These are phyloP conservation scores for Glaucidium brasilianum DNA, from an alignment of 2,113 vertebrate species.

Conservation along the genomic window DNA sequence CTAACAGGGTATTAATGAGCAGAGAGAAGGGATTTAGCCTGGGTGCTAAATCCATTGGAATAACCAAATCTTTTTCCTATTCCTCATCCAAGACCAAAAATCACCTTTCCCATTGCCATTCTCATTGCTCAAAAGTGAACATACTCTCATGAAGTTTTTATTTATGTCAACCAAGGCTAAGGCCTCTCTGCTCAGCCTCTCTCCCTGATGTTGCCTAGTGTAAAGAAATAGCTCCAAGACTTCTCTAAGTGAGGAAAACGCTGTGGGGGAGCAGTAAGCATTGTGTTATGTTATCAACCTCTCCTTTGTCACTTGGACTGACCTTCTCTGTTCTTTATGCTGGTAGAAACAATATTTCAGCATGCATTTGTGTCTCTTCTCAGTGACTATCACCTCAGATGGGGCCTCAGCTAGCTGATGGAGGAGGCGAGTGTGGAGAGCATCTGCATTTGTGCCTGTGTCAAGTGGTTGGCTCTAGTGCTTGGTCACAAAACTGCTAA, in stretches of 20 bases:
- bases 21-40: background rate
- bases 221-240: background rate
- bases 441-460: background rate
- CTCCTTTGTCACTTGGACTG: background rate
- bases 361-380: background rate
- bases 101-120: background rate
- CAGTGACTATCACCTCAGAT: background rate
- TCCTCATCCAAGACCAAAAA: background rate
- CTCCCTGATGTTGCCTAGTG: background rate
- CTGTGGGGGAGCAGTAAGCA: background rate
- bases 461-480: background rate
- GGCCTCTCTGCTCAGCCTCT: background rate
- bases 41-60: background rate
- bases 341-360: background rate
- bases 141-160: background rate
- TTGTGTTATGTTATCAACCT: background rate
- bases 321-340: background rate
- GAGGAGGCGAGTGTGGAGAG: background rate
- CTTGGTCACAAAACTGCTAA: background rate
- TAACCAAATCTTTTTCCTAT: background rate
- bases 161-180: background rate
- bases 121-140: background rate
- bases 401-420: background rate
- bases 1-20: background rate
- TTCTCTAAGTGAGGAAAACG: background rate